phyloP scores from a whole-genome alignment of 2,113 vertebrate species.

The Cebus imitator region DNA sequence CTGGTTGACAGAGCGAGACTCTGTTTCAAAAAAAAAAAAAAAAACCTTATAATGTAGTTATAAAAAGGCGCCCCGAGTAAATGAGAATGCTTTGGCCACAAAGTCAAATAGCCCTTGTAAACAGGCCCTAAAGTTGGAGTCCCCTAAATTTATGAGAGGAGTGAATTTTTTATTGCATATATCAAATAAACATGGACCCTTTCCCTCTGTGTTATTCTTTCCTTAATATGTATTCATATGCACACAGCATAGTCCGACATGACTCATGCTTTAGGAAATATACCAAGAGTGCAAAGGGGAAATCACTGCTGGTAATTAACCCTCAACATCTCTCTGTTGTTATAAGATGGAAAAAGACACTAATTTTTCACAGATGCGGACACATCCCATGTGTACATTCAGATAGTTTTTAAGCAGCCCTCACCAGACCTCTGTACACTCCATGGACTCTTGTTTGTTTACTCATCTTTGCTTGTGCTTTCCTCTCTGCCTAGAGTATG shows the following conservation, averaged over 20 bases:
- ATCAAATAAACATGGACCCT: conserved; percentile 29
- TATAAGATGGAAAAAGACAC: background rate
- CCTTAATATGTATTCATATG: background rate
- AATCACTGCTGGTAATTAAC: background rate
- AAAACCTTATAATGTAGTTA: background rate
- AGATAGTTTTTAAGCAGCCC: background rate
- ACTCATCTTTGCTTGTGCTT: background rate
- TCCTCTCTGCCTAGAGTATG: background rate
- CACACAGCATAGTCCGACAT: background rate
- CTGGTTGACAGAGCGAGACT: no score
- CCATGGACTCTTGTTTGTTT: background rate
- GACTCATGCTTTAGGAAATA: conserved; percentile 29
- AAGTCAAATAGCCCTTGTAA: conserved; percentile 26
- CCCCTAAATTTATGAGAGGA: conserved; percentile 19
- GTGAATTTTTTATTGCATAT: conserved; percentile 25
- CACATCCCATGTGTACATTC: no score
- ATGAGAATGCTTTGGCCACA: conserved; percentile 32
- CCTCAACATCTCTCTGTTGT: background rate
- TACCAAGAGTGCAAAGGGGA: conserved; percentile 1
- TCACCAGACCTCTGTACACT: background rate
- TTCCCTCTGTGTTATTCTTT: background rate
- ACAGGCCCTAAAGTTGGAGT: background rate
- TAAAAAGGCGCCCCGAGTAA: conserved; percentile 29
- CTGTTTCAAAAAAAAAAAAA: no score
- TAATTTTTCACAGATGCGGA: background rate